Percentiles rank a stretch among this genome's conserved stretches.
phyloP scores from a whole-genome alignment of 2,113 vertebrate genomes.

The Gobio gobio region DNA sequence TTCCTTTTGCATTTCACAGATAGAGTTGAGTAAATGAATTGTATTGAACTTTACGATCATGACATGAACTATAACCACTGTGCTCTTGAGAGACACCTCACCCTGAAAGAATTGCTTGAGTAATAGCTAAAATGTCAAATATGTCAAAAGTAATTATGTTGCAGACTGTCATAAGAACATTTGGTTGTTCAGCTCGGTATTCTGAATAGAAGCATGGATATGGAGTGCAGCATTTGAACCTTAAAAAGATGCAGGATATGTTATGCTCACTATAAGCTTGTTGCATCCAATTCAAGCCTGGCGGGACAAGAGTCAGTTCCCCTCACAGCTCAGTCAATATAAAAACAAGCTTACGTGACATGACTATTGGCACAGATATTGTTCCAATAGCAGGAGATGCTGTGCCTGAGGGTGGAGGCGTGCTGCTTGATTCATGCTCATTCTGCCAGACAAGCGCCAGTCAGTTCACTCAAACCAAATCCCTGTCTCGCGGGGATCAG shows the following conservation, averaged over 20 bases:
- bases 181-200: not conserved
- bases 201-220: not conserved
- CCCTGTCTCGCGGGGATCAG: constrained; percentile 44
- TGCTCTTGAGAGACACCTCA: no score
- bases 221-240: not conserved
- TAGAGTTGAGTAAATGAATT: no score
- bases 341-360: constrained; percentile 45
- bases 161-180: not conserved
- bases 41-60: no score
- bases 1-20: not conserved
- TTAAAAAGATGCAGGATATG: not conserved
- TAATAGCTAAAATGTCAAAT: not conserved
- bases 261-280: not conserved
- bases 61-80: no score
- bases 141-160: not conserved
- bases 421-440: constrained; percentile 50
- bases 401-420: constrained; percentile 21
- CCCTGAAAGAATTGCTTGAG: not conserved
- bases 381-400: constrained; percentile 30
- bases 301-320: constrained; percentile 4
- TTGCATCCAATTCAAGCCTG: not conserved
- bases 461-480: constrained; percentile 56
- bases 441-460: constrained; percentile 50
- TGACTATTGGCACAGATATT: constrained; percentile 44
- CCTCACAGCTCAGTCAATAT: constrained; percentile 47